Percentiles rank a stretch among this genome's conserved stretches.
These are phyloP conservation scores for Blastobasis lacticolella DNA, from an alignment of 2,888 invertebrate species.

Conservation along the genomic window DNA sequence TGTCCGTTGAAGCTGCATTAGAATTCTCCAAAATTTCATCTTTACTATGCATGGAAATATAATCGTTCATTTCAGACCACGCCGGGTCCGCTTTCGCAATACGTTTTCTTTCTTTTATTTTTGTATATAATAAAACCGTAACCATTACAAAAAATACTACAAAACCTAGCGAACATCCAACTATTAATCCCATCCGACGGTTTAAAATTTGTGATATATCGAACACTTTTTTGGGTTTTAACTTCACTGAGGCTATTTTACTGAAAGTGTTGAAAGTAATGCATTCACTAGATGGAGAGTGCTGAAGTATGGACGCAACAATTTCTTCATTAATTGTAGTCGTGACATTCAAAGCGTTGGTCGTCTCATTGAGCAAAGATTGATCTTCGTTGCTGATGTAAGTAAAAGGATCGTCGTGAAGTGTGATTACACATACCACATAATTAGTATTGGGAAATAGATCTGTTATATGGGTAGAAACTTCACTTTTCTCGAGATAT, in stretches of 20 bases:
- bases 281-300: constrained; percentile 63
- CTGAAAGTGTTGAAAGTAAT: constrained; percentile 56
- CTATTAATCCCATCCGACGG: constrained; percentile 61
- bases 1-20: constrained; percentile 63
- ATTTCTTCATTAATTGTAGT: constrained; percentile 48
- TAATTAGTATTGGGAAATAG: constrained; percentile 51
- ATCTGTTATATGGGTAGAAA: constrained; percentile 48
- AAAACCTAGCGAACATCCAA: constrained; percentile 61
- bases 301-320: constrained; percentile 47
- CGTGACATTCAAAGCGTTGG: constrained; percentile 34
- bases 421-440: constrained; percentile 51
- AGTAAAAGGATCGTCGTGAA: constrained; percentile 46
- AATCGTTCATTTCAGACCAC: constrained; percentile 68
- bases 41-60: constrained; percentile 64
- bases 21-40: constrained; percentile 62
- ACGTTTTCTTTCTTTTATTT: constrained; percentile 63
- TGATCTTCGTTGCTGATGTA: constrained; percentile 30
- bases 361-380: constrained; percentile 32
- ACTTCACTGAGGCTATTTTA: constrained; percentile 37
- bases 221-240: constrained; percentile 42
- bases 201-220: constrained; percentile 48
- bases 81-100: constrained; percentile 63
- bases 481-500: constrained; percentile 51
- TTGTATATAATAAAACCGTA: constrained; percentile 57
- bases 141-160: constrained; percentile 67